phyloP scores from a whole-genome alignment of 2,888 invertebrate genomes.

The Lasius fuliginosus region DNA sequence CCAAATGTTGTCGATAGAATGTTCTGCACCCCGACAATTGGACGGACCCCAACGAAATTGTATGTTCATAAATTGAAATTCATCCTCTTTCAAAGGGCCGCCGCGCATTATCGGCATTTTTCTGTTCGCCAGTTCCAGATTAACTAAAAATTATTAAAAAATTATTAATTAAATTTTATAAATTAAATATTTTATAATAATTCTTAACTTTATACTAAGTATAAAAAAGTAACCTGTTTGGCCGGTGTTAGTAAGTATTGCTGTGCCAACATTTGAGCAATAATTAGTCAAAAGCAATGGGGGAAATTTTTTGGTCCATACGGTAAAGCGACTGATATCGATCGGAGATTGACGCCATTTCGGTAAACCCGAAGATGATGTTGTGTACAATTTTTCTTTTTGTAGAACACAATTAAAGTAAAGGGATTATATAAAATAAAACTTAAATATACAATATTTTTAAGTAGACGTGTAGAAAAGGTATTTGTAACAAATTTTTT shows the following conservation, averaged over 20 bases:
- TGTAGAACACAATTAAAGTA: background rate
- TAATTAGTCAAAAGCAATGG: constrained; percentile 76
- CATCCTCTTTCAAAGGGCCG: constrained; percentile 77
- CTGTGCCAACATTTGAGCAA: constrained; percentile 68
- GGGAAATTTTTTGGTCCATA: constrained; percentile 72
- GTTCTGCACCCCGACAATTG: constrained; percentile 79
- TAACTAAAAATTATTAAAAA: constrained; percentile 69
- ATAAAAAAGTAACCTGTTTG: constrained; percentile 73
- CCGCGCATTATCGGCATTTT: constrained; percentile 75
- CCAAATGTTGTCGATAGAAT: constrained; percentile 80
- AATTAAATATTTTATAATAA: background rate
- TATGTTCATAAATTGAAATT: constrained; percentile 77
- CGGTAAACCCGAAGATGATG: constrained; percentile 79
- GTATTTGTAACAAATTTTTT: background rate
- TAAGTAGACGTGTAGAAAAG: background rate
- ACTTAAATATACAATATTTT: background rate
- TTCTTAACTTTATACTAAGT: background rate
- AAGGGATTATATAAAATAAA: background rate
- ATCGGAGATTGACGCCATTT: constrained; percentile 82
- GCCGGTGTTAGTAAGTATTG: constrained; percentile 78
- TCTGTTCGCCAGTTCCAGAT: constrained; percentile 72
- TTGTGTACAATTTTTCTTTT: constrained; percentile 58
- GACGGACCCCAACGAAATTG: constrained; percentile 81
- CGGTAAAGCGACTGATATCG: constrained; percentile 69
- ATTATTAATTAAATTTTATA: background rate